Conservation (phyloP, 2,888 invertebrate species). For the Aphelenchoides bicaudatus region DNA sequence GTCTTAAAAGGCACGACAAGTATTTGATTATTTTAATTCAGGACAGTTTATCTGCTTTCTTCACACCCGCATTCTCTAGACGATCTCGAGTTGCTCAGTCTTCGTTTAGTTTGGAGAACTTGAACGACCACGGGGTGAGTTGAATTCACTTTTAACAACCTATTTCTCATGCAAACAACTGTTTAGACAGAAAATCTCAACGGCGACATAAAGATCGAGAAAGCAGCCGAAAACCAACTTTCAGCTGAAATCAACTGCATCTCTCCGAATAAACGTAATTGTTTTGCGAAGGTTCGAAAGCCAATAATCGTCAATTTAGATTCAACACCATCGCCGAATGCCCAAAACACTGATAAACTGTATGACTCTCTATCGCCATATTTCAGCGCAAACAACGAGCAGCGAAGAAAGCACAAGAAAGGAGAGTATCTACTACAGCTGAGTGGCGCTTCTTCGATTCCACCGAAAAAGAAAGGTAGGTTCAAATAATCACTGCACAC, state of each 20-base stretch:
- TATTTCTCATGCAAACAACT: neutral
- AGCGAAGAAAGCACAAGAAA: conserved; percentile 34
- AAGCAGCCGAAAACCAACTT: neutral
- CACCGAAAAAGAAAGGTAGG: conserved; percentile 26
- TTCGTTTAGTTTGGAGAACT: conserved; percentile 1
- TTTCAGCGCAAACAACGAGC: conserved; percentile 38
- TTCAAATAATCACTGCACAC: neutral
- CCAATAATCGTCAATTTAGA: conserved; percentile 11
- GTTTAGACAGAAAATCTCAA: neutral
- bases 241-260: neutral
- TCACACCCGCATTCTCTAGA: conserved; percentile 35
- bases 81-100: conserved; percentile 26
- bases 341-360: conserved; percentile 30
- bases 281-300: no score
- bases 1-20: no score
- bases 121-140: neutral
- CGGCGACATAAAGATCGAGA: neutral
- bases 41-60: conserved; percentile 38
- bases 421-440: conserved; percentile 37
- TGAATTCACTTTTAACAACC: neutral
- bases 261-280: neutral
- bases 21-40: no score
- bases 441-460: conserved; percentile 26
- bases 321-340: conserved; percentile 35
- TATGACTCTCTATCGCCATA: conserved; percentile 45